These are phyloP conservation scores for Seira ritae DNA, from an alignment of 2,888 invertebrate species.

Conservation along the genomic window DNA sequence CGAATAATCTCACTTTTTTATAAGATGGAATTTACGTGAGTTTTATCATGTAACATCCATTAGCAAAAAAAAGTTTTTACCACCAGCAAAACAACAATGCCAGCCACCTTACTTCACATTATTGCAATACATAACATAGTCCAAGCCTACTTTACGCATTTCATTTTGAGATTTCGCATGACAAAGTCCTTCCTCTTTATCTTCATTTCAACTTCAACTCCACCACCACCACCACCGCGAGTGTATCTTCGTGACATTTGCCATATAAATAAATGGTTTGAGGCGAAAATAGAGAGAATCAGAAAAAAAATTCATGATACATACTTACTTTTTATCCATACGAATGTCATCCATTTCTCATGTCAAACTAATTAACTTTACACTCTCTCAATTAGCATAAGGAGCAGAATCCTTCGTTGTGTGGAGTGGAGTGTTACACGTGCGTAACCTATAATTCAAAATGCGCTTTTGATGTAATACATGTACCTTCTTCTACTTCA, in stretches of 20 bases:
- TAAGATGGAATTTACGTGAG: constrained; percentile 47
- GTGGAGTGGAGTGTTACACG: constrained; percentile 37
- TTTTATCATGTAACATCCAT: constrained; percentile 61
- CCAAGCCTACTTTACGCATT: constrained; percentile 2
- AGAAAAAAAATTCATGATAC: constrained; percentile 7
- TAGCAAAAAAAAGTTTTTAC: constrained; percentile 20
- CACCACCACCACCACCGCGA: not conserved
- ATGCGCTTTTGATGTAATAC: constrained; percentile 1
- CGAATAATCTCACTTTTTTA: constrained; percentile 42
- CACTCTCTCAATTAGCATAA: constrained; percentile 63
- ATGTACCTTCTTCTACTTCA: not conserved
- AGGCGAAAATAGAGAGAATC: constrained; percentile 33
- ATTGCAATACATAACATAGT: too few species aligned
- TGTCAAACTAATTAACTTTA: constrained; percentile 65
- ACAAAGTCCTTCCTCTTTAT: constrained; percentile 53
- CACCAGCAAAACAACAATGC: not conserved
- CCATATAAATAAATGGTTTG: constrained; percentile 33
- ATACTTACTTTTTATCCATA: constrained; percentile 26
- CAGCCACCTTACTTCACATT: constrained; percentile 36
- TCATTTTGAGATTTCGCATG: constrained; percentile 30
- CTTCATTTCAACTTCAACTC: constrained; percentile 20
- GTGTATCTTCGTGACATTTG: constrained; percentile 21
- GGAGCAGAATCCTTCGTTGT: constrained; percentile 45
- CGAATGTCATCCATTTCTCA: constrained; percentile 56
- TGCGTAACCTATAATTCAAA: constrained; percentile 46